These are phyloP conservation scores for Protophormia terraenovae DNA, from an alignment of 2,888 invertebrate genomes.

Conservation along the genomic window DNA sequence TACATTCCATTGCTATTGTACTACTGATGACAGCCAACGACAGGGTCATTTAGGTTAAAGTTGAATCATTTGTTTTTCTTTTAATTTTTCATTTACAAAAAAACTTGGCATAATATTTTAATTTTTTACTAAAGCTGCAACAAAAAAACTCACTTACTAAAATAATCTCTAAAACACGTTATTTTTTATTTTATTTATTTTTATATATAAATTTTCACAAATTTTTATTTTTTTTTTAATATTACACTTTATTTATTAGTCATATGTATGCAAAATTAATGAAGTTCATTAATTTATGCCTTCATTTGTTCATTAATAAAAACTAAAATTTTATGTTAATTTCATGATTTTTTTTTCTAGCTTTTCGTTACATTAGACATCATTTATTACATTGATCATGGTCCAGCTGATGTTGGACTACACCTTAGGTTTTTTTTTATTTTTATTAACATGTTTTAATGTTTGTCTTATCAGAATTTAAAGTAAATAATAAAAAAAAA, in stretches of 20 bases:
- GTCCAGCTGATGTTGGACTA: slow-evolving; percentile 33
- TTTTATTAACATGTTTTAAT: not conserved
- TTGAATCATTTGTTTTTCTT: slow-evolving; percentile 76
- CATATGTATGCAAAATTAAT: slow-evolving; percentile 52
- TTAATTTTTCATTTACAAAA: slow-evolving; percentile 2
- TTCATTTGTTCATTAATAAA: slow-evolving; percentile 48
- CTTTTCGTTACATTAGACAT: slow-evolving; percentile 34
- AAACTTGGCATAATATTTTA: not conserved
- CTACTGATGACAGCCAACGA: slow-evolving; percentile 74
- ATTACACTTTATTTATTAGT: slow-evolving; percentile 27
- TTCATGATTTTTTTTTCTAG: slow-evolving; percentile 5
- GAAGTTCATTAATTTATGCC: slow-evolving; percentile 57
- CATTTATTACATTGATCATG: slow-evolving; percentile 51
- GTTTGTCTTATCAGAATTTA: slow-evolving; percentile 22
- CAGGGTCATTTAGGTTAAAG: slow-evolving; percentile 78
- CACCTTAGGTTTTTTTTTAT: slow-evolving; percentile 15
- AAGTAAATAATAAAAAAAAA: not conserved
- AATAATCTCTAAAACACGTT: slow-evolving; percentile 66
- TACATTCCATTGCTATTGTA: slow-evolving; percentile 29
- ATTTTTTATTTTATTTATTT: slow-evolving; percentile 19
- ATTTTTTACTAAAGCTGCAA: not conserved
- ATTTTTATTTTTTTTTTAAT: not conserved
- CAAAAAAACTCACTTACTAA: not conserved
- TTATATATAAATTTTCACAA: not conserved
- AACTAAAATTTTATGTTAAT: slow-evolving; percentile 29